Evolutionary conservation across 2,888 invertebrate genomes (phyloP).

Genomic region (Cylindroiulus punctatus): DNA sequence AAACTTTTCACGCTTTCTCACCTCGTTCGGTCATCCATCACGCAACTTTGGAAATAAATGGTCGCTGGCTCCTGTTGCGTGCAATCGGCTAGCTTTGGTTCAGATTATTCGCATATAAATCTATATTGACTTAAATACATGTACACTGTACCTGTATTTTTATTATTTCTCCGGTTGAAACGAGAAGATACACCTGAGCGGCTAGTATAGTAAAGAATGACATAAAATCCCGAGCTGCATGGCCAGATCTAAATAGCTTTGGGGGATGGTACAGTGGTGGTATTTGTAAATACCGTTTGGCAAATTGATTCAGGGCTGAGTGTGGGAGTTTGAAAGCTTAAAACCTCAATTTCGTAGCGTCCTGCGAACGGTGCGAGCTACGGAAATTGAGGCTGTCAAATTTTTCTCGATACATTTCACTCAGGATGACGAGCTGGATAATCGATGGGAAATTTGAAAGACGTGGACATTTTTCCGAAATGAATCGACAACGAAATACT

Average conservation of each 20-base stretch:
- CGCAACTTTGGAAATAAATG: conserved; percentile 15
- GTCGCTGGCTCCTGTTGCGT: background rate
- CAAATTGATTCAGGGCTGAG: background rate
- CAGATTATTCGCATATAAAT: conserved; percentile 8
- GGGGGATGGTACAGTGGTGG: background rate
- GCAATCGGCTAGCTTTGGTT: background rate
- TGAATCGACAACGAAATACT: too few relatives aligned
- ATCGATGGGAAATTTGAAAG: background rate
- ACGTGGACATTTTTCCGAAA: background rate
- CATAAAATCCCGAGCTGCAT: background rate
- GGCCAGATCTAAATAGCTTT: background rate
- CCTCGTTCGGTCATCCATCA: conserved; percentile 5
- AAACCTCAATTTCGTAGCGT: background rate
- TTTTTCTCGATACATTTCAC: background rate
- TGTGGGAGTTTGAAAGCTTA: background rate
- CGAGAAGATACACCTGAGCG: conserved; percentile 3
- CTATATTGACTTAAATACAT: conserved; percentile 1
- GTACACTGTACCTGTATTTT: too few relatives aligned
- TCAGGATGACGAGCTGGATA: background rate
- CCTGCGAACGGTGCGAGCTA: background rate
- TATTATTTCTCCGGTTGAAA: background rate
- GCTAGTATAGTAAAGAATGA: background rate
- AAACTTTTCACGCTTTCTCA: background rate
- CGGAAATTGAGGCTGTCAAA: background rate
- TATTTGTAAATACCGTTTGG: conserved; percentile 12